A percentile compares a stretch with the other conserved stretches of the same genome.
phyloP scores from a whole-genome alignment of 2,113 vertebrate genomes.

The Uropsilus gracilis region DNA sequence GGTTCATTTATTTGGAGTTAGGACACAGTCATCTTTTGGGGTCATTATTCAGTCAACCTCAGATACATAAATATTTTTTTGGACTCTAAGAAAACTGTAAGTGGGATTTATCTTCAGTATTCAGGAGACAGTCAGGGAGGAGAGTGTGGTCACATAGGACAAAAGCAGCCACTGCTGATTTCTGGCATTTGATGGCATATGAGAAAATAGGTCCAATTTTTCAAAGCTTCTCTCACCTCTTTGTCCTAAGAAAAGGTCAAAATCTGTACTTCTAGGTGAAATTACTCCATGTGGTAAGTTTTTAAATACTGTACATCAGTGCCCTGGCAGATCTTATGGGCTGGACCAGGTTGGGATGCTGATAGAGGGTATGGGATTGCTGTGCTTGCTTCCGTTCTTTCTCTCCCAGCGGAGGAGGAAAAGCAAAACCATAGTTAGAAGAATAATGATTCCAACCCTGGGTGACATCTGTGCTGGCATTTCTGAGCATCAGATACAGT shows the following conservation, averaged over 20 bases:
- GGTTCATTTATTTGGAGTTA: too few species aligned
- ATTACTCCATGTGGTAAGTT: not conserved
- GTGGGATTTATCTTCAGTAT: not conserved
- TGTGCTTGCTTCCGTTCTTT: not conserved
- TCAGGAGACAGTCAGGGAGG: not conserved
- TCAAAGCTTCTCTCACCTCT: not conserved
- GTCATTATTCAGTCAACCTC: not conserved
- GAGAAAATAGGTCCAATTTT: not conserved
- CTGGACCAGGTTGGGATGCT: not conserved
- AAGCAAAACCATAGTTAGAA: not conserved
- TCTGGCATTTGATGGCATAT: not conserved
- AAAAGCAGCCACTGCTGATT: not conserved
- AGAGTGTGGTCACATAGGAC: not conserved
- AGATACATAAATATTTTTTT: not conserved
- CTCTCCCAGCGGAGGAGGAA: not conserved
- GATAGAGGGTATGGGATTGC: not conserved
- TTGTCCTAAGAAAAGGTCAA: not conserved
- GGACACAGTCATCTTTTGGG: not conserved
- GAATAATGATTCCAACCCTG: not conserved
- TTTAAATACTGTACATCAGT: not conserved
- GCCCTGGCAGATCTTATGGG: not conserved
- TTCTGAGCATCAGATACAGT: not conserved
- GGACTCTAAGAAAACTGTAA: not conserved
- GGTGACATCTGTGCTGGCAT: not conserved
- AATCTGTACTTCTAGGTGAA: not conserved